Conservation (phyloP, 2,797 vertebrate genomes). For the Sebastes wilsoni region DNA sequence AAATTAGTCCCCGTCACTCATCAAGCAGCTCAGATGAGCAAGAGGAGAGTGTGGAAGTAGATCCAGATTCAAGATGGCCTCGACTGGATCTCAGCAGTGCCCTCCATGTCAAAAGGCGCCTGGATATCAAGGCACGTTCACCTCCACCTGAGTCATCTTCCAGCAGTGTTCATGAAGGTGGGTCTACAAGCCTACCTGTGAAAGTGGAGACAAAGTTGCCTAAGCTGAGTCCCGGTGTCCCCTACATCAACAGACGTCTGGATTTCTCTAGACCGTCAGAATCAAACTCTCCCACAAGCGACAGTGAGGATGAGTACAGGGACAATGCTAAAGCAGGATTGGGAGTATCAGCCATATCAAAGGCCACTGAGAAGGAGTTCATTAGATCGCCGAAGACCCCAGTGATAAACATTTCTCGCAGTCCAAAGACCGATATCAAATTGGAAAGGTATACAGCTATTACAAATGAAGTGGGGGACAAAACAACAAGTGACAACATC, state of each 20-base stretch:
- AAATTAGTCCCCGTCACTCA: neutral
- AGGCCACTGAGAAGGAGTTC: neutral
- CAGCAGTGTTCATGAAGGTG: slow-evolving; percentile 29
- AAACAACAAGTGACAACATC: slow-evolving; percentile 9
- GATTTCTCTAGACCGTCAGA: slow-evolving; percentile 33
- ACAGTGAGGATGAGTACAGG: slow-evolving; percentile 48
- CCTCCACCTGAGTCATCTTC: slow-evolving; percentile 19
- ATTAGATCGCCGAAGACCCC: neutral
- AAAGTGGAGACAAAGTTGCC: neutral
- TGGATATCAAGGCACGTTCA: slow-evolving; percentile 24
- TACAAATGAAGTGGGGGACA: slow-evolving; percentile 26
- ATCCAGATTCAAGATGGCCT: neutral
- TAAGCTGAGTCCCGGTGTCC: neutral
- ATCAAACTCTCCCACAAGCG: slow-evolving; percentile 47
- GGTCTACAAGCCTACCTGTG: neutral
- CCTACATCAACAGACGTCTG: neutral
- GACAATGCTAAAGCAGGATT: neutral
- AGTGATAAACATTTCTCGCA: neutral
- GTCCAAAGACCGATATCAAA: slow-evolving; percentile 48
- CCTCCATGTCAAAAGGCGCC: neutral
- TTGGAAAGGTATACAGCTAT: slow-evolving; percentile 56
- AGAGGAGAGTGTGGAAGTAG: neutral
- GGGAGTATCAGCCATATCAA: neutral
- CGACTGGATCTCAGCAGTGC: neutral
- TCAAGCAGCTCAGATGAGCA: slow-evolving; percentile 25